A percentile compares a stretch with the other conserved stretches of the same genome.
phyloP scores from a whole-genome alignment of 2,888 invertebrate genomes.

The Meghimatium bilineatum region DNA sequence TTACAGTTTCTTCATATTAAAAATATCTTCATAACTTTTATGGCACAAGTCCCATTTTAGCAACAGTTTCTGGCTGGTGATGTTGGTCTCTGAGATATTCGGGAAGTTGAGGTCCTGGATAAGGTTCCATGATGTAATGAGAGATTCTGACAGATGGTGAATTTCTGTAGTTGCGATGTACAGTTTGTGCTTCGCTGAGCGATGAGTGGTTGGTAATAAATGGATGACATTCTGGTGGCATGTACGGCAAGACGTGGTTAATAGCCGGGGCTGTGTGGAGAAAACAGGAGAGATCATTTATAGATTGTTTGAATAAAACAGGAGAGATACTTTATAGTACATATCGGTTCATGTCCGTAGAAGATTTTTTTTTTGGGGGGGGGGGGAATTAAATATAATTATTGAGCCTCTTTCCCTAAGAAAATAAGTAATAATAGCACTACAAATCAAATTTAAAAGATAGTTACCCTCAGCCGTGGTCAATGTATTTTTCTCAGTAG shows the following conservation, averaged over 20 bases:
- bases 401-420: no score
- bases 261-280: slow-evolving; percentile 11
- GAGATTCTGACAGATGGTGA: neutral
- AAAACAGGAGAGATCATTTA: neutral
- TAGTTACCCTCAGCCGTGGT: no score
- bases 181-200: neutral
- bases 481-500: no score
- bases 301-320: no score
- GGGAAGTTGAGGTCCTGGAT: slow-evolving; percentile 19
- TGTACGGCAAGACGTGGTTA: neutral
- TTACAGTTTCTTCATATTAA: no score
- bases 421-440: no score
- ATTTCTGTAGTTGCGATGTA: neutral
- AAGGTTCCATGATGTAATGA: slow-evolving; percentile 18
- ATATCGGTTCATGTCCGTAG: no score
- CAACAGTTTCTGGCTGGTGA: neutral
- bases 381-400: no score
- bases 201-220: neutral
- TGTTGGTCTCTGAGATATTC: neutral
- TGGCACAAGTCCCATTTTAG: neutral
- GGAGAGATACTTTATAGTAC: no score
- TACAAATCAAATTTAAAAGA: no score
- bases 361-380: no score
- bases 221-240: slow-evolving; percentile 5
- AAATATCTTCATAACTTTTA: neutral